phyloP scores from a whole-genome alignment of 1,140 invertebrate species.

The Zaprionus capensis region DNA sequence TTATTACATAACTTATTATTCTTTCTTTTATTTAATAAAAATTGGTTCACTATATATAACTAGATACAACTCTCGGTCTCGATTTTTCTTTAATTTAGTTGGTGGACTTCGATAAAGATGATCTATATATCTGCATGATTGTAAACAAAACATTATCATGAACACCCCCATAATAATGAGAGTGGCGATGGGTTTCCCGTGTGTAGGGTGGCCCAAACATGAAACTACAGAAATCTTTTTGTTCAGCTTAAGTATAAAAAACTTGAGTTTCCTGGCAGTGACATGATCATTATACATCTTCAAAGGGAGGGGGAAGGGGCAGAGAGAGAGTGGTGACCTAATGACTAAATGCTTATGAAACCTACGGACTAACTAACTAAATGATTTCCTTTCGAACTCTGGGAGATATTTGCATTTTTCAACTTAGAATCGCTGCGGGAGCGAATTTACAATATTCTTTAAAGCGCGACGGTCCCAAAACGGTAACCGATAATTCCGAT shows the following conservation, averaged over 20 bases:
- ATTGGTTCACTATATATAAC: conserved; percentile 78
- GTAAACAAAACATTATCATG: conserved; percentile 22
- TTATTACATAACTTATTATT: conserved; percentile 72
- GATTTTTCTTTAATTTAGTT: conserved; percentile 51
- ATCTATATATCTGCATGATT: conserved; percentile 23
- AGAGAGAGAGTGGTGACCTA: neutral
- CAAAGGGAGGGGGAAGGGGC: neutral
- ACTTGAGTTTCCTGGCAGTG: conserved; percentile 34
- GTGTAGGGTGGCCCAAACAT: neutral
- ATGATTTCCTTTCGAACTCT: conserved; percentile 20
- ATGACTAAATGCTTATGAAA: conserved; percentile 24
- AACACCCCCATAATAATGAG: too few relatives aligned
- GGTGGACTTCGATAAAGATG: conserved; percentile 34
- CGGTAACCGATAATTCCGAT: neutral
- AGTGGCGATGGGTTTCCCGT: neutral
- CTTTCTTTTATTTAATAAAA: conserved; percentile 73
- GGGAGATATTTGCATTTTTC: conserved; percentile 17
- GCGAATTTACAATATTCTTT: conserved; percentile 20
- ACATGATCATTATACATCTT: neutral
- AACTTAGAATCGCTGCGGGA: conserved; percentile 45
- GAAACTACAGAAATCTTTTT: neutral
- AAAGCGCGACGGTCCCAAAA: too few relatives aligned
- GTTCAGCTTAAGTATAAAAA: conserved; percentile 3
- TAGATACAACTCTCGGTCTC: conserved; percentile 59
- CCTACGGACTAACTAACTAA: conserved; percentile 43